These are phyloP conservation scores for Procapra przewalskii DNA, from an alignment of 2,113 vertebrate genomes.

Conservation along the genomic window DNA sequence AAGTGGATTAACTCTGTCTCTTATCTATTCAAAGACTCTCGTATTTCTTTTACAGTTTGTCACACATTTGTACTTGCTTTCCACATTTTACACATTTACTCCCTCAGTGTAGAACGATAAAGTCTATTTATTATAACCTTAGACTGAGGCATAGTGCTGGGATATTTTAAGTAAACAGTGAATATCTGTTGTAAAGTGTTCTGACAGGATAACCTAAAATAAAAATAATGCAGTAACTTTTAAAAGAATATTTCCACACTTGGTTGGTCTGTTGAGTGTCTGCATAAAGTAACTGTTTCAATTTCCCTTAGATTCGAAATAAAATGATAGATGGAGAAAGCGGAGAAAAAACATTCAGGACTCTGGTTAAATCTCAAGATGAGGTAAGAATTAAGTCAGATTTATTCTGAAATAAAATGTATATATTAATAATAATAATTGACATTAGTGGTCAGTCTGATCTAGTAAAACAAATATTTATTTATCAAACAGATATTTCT, in stretches of 20 bases:
- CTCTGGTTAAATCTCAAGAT: constrained; percentile 96
- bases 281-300: neutral
- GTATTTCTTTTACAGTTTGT: neutral
- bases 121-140: neutral
- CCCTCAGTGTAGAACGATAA: neutral
- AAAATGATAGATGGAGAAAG: constrained; percentile 97
- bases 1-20: neutral
- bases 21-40: neutral
- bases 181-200: neutral
- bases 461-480: neutral
- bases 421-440: neutral
- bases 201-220: neutral
- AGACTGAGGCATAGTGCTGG: too few species aligned
- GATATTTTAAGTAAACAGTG: neutral
- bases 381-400: constrained; percentile 85
- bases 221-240: neutral
- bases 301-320: constrained; percentile 88
- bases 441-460: neutral
- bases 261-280: neutral
- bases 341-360: constrained; percentile 93
- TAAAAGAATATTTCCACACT: neutral
- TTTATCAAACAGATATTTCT: neutral
- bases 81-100: neutral
- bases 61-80: neutral
- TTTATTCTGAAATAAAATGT: constrained; percentile 19